Evolutionary conservation across 2,797 vertebrate species (phyloP), one percentile per base, ranked within the genome.

Genomic region (Botia almorhae): DNA sequence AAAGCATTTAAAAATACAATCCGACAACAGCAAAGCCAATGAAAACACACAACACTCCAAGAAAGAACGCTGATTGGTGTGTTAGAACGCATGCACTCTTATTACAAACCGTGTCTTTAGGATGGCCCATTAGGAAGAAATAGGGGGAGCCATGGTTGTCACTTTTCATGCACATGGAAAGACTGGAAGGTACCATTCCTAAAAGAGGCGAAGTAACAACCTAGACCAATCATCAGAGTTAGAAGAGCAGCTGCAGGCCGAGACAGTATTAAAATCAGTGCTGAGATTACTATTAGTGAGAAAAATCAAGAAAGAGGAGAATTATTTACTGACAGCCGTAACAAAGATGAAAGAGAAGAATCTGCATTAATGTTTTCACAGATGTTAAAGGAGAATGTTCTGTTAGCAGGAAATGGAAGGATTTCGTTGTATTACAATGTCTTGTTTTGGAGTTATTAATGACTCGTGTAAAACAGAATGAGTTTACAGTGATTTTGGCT

Each of bases 131-230:
- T 96, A 99, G 96, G 97, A 98, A 97, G 97, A 99, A 99, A 98
- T 98, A 99, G 94, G 98, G 97, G 95, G 98, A 98, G 95, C 98
- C 97, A 98, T 99, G 98, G 96, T 96, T 99, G 96, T 99, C 98
- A 99, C 96, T 98, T 98, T 99, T 99, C 98, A 99, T 99, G 97
- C 98, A 99, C 97, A 99, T 98, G 97, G 97, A 99, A 96, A 98
- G 96, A 95, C 96, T 98, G 96, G 98, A 98, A 97, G 97, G 96
- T 95, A 97, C 96, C 97, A 97, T 98, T 99, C 97, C 98, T 99
- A 98, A 95, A 98, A 96, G 97, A 97, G 96, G 98, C 95, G 96
- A 96, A 97, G 97, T 97, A 97, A 99, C 95, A 99, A 96, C 97
- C 97, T 99, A 97, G 96, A 98, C 95, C 96, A 97, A 96, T 99